Base-by-base conservation (phyloP, 2,797 vertebrate genomes). In the Phalanger gymnotis region DNA sequence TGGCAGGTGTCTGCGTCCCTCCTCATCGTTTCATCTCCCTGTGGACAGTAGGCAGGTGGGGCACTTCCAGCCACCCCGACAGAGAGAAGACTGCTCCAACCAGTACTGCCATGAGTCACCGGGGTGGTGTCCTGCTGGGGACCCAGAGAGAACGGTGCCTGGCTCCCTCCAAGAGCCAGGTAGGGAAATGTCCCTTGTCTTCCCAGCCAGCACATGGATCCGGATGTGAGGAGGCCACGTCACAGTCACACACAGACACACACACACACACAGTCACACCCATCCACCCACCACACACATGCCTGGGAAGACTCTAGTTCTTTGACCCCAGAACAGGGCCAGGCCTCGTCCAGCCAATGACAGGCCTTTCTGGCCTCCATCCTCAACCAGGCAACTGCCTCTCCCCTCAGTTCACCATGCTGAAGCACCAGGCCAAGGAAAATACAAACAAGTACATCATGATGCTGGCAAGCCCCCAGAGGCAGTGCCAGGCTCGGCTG, bases 401-500 rank as follows among this genome's bases (percentile, higher is more conserved):
- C 30, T 47, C 34, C 40, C 47, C 0, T 25, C 34, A 9, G 93
- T 93, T 56, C 94, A 61, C 51, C 22, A 54, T 54, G 92, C 31
- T 90, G 61, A 31, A 30, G 53, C 7, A 16, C 34, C 0, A 47
- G 56, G 56, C 22, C 73, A 87, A 0, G 54, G 90, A 53, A 55
- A 57, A 51, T 92, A 94, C 56, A 96, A 90, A 91, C 92, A 66
- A 19, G 2, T 30, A 9, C 4, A 2, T 66, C 95, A 57, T 19
- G 92, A 73, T 89, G 92, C 92, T 87, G 96, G 96, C 96, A 95
- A 89, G 0, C 53, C 87, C 53, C 95, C 90, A 28, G 93, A 93
- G 87, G 93, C 95, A 90, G 96, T 94, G 94, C 97, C 96, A 97
- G 97, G 97, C 96, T 96, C 94, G 12, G 53, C 73, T 51, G 40